phyloP scores from a whole-genome alignment of 2,113 vertebrate genomes.

The Clarias magur region DNA sequence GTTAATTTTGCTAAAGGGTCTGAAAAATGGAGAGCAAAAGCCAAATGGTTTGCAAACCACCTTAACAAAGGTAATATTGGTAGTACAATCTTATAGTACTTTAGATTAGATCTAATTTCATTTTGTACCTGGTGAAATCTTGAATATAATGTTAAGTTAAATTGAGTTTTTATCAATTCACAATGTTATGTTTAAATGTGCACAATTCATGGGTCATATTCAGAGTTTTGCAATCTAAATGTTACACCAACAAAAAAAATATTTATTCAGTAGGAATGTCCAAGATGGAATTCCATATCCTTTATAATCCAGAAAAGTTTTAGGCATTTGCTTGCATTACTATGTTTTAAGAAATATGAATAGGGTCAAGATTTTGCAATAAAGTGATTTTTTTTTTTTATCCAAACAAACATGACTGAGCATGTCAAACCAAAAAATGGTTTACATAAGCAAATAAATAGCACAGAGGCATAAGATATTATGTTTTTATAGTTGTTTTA shows the following conservation, averaged over 20 bases:
- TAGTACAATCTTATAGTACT: neutral
- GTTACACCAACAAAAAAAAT: neutral
- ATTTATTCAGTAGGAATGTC: too few relatives aligned
- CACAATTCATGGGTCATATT: neutral
- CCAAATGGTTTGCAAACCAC: neutral
- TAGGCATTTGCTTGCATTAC: too few relatives aligned
- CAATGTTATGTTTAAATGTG: neutral
- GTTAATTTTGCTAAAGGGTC: neutral
- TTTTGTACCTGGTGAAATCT: neutral
- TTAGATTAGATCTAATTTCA: neutral
- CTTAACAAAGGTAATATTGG: neutral
- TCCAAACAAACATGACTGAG: too few relatives aligned
- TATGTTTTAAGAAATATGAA: too few relatives aligned
- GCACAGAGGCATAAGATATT: too few relatives aligned
- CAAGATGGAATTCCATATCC: too few relatives aligned
- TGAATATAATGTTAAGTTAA: neutral
- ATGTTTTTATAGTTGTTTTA: too few relatives aligned
- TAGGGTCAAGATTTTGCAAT: too few relatives aligned
- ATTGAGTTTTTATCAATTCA: neutral
- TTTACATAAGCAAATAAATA: too few relatives aligned
- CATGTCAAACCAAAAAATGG: too few relatives aligned
- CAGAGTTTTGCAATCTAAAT: neutral
- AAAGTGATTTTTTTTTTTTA: too few relatives aligned
- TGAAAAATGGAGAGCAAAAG: neutral
- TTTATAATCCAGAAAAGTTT: too few relatives aligned